Conservation (phyloP, 2,888 invertebrate species). For the Papilio demoleus region DNA sequence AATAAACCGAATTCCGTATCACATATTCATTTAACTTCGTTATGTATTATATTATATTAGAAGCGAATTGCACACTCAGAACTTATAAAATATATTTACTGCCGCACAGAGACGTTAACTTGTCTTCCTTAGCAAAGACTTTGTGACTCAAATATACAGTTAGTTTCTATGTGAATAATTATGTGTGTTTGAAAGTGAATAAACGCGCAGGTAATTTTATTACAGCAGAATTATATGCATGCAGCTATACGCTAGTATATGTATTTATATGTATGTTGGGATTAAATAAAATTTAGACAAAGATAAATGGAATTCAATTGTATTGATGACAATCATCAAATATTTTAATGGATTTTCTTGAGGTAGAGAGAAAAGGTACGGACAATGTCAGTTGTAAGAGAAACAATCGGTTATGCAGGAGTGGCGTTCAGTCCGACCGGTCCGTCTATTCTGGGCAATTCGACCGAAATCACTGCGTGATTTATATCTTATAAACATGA, state of each 20-base stretch:
- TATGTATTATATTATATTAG: background rate
- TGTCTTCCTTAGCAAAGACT: background rate
- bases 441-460: conserved; percentile 61
- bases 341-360: background rate
- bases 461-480: conserved; percentile 61
- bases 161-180: too few species aligned
- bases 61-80: background rate
- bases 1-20: background rate
- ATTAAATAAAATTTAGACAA: background rate
- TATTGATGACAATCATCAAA: too few species aligned
- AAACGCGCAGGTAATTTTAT: too few species aligned
- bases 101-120: background rate
- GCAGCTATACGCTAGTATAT: too few species aligned
- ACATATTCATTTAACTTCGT: background rate
- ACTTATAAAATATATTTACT: background rate
- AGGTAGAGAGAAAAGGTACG: background rate
- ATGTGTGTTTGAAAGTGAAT: too few species aligned
- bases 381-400: conserved; percentile 2
- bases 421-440: conserved; percentile 42
- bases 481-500: conserved; percentile 75
- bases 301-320: too few species aligned
- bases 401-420: conserved; percentile 37
- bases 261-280: background rate
- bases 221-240: too few species aligned
- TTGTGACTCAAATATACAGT: background rate